Conservation (phyloP, 2,888 invertebrate species). For the Drosophila vallismaia region DNA sequence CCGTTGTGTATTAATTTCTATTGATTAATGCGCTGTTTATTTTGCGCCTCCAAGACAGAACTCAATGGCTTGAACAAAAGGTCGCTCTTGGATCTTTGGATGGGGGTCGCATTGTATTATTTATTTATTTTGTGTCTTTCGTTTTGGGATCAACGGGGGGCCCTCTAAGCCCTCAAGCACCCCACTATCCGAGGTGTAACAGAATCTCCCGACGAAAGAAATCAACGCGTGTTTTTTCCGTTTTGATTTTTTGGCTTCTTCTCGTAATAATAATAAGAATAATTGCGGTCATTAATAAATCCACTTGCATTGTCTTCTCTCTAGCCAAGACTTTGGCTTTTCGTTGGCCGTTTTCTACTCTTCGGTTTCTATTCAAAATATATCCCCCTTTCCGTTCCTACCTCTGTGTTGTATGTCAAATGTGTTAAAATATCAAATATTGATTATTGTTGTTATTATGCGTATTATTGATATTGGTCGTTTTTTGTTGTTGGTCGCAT, state of each 20-base stretch:
- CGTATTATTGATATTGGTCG: constrained; percentile 44
- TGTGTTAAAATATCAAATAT: constrained; percentile 77
- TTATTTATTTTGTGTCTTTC: constrained; percentile 32
- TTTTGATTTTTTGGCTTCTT: constrained; percentile 41
- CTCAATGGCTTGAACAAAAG: constrained; percentile 38
- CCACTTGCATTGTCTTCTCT: constrained; percentile 70
- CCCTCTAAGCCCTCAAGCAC: constrained; percentile 53
- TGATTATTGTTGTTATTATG: constrained; percentile 69
- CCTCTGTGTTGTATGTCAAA: constrained; percentile 50
- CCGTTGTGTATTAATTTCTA: constrained; percentile 72
- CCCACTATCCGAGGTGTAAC: constrained; percentile 59
- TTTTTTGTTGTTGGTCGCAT: constrained; percentile 10
- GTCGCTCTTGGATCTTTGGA: constrained; percentile 37
- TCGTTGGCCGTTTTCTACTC: constrained; percentile 39
- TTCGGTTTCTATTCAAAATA: constrained; percentile 28
- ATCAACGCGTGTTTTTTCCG: constrained; percentile 58
- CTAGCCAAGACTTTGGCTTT: constrained; percentile 27
- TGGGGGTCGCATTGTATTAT: constrained; percentile 54
- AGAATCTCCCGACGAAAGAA: constrained; percentile 55
- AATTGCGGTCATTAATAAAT: constrained; percentile 76
- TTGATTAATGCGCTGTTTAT: constrained; percentile 75
- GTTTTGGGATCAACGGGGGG: constrained; percentile 60
- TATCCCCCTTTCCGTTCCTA: neutral
- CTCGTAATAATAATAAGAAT: constrained; percentile 76
- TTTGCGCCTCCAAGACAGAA: constrained; percentile 68